Base-by-base conservation (phyloP, 1,140 invertebrate species). In the Pomacea maculata region DNA sequence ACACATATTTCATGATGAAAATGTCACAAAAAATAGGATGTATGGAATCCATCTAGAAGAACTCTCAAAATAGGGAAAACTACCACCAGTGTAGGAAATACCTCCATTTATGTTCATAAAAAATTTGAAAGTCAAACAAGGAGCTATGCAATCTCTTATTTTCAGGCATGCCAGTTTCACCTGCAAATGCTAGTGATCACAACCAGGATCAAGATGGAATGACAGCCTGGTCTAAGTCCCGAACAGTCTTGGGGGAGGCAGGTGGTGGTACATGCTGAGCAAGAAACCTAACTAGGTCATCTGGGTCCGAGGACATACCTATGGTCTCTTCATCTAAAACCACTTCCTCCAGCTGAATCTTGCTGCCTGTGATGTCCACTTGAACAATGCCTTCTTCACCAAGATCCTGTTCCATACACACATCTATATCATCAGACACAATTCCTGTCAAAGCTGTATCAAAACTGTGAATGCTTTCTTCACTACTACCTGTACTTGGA, bases 321-420 rank as follows among this genome's bases (percentile, higher is more conserved):
- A 85, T 68, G 61, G 87, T 57, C 19, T 85, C 80, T 29, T 83
- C 77, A 34, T 85, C 83, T 29, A 88, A 73, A 45, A 81, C 70
- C 73, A 80, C 75, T 21, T 89, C 78, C 75, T 88, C 84, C 25
- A 89, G 78, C 5, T 82, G 85, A 45, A 89, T 85, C 67, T 86
- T 85, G 54, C 84, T 64, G 4, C 86, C 85, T 57, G 87, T 86
- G 54, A 89, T 78, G 78, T 89, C 85, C 52, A 89, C 72, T 75
- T 87, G 85, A 34, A 88, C 74, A 10, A 82, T 84, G 19, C 87
- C 86, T 72, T 86, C 81, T 83, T 45, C 77, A 65, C 57, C 77
- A 55, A 87, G 70, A 68, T 89, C 87, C 74, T 89, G 87, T 68
- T 80, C 83, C 17, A 89, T 45, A 79, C 81, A 84, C 45, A 89